Percentiles rank a stretch among this genome's conserved stretches.
phyloP scores from a whole-genome alignment of 2,888 invertebrate genomes.

The Enchytraeus crypticus region DNA sequence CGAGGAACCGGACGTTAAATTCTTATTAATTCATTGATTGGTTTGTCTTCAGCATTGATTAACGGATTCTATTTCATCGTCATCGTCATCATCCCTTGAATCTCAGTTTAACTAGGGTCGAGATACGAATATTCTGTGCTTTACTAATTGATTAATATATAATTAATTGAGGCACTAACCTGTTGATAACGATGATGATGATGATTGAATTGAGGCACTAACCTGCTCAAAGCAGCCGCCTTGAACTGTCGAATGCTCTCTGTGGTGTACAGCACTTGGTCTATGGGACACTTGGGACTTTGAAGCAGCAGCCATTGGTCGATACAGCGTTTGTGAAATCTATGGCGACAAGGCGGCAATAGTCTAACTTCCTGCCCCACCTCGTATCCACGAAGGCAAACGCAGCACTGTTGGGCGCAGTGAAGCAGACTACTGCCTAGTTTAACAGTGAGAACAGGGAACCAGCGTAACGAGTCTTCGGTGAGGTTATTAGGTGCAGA shows the following conservation, averaged over 20 bases:
- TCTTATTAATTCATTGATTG: too few relatives aligned
- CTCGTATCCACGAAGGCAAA: constrained; percentile 43
- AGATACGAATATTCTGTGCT: too few relatives aligned
- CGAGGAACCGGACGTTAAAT: too few relatives aligned
- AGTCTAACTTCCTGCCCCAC: constrained; percentile 36
- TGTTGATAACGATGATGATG: too few relatives aligned
- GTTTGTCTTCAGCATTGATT: too few relatives aligned
- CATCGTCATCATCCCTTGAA: too few relatives aligned
- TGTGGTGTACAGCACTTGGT: constrained; percentile 31
- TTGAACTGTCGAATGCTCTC: constrained; percentile 18
- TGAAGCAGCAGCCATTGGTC: constrained; percentile 48
- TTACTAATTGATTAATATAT: too few relatives aligned
- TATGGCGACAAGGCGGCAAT: constrained; percentile 44
- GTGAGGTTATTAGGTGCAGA: constrained; percentile 33
- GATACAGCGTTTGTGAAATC: constrained; percentile 48
- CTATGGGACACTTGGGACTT: constrained; percentile 44
- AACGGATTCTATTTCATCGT: too few relatives aligned
- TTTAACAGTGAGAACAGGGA: constrained; percentile 40
- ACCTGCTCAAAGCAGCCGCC: too few relatives aligned
- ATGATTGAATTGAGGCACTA: too few relatives aligned
- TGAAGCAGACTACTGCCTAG: constrained; percentile 35
- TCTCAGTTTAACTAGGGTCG: too few relatives aligned
- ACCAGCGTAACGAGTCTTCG: constrained; percentile 36
- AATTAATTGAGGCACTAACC: too few relatives aligned
- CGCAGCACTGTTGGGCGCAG: constrained; percentile 45